phyloP scores from a whole-genome alignment of 2,888 invertebrate genomes.

The Itoplectis maculator region DNA sequence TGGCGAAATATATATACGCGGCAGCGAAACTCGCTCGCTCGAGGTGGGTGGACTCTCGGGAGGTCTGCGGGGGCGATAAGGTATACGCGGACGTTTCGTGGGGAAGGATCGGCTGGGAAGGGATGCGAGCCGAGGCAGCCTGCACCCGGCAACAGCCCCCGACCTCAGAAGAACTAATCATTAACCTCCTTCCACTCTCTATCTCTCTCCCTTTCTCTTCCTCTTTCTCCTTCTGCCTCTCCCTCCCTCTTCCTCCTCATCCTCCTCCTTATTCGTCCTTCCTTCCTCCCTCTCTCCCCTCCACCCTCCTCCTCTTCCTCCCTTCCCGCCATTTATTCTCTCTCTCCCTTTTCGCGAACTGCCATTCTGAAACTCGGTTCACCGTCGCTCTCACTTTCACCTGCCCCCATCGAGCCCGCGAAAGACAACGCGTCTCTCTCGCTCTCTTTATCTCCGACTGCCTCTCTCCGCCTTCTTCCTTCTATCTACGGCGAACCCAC shows the following conservation, averaged over 20 bases:
- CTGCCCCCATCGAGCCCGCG: slow-evolving; percentile 70
- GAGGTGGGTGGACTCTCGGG: slow-evolving; percentile 59
- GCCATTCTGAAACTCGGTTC: slow-evolving; percentile 52
- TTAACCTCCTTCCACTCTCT: slow-evolving; percentile 81
- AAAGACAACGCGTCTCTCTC: slow-evolving; percentile 23
- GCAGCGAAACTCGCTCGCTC: slow-evolving; percentile 65
- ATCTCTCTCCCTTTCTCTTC: slow-evolving; percentile 49
- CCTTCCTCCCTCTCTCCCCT: background rate
- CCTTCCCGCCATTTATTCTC: slow-evolving; percentile 46
- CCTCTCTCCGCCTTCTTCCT: slow-evolving; percentile 13
- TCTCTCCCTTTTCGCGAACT: slow-evolving; percentile 62
- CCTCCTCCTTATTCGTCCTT: slow-evolving; percentile 34
- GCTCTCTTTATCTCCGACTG: slow-evolving; percentile 15
- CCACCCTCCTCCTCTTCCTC: slow-evolving; percentile 52
- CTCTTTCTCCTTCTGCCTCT: slow-evolving; percentile 76
- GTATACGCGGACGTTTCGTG: slow-evolving; percentile 61
- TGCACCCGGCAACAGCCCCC: slow-evolving; percentile 84
- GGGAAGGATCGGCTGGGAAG: slow-evolving; percentile 67
- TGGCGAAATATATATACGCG: slow-evolving; percentile 65
- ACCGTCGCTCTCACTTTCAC: slow-evolving; percentile 79
- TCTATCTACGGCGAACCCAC: slow-evolving; percentile 52
- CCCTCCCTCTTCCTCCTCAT: slow-evolving; percentile 66
- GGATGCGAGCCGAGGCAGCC: slow-evolving; percentile 78
- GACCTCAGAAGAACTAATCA: slow-evolving; percentile 83
- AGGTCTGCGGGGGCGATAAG: slow-evolving; percentile 67